These are phyloP conservation scores for Oostethus manadensis DNA, from an alignment of 2,113 vertebrate species.

Conservation along the genomic window DNA sequence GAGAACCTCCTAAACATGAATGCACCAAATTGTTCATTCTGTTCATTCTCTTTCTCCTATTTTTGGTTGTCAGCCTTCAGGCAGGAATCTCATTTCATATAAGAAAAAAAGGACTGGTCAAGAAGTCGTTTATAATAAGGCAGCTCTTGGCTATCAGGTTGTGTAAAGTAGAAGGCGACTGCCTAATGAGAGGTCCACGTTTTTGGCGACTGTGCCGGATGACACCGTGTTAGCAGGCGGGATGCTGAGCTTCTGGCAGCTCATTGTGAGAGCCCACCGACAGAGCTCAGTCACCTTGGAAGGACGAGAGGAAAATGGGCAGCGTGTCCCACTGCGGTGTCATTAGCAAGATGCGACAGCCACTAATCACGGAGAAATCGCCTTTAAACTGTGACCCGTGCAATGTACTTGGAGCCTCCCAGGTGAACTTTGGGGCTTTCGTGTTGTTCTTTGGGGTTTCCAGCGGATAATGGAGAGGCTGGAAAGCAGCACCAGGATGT, in stretches of 20 bases:
- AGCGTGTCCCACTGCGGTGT: slow-evolving; percentile 32
- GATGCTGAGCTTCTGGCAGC: slow-evolving; percentile 24
- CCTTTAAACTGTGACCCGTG: slow-evolving; percentile 28
- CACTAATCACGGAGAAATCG: slow-evolving; percentile 19
- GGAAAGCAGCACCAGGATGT: slow-evolving; percentile 18
- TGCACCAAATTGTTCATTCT: not conserved
- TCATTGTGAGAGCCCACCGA: slow-evolving; percentile 55
- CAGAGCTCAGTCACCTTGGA: slow-evolving; percentile 60
- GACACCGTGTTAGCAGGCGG: slow-evolving; percentile 23
- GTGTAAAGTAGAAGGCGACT: slow-evolving; percentile 38
- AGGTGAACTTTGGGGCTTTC: slow-evolving; percentile 8
- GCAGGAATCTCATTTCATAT: slow-evolving; percentile 30
- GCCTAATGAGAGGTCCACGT: slow-evolving; percentile 55
- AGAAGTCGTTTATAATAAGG: slow-evolving; percentile 37
- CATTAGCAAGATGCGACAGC: slow-evolving; percentile 28
- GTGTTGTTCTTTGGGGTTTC: slow-evolving; percentile 16
- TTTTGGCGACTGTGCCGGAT: slow-evolving; percentile 30
- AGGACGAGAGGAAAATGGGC: slow-evolving; percentile 49
- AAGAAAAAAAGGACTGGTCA: slow-evolving; percentile 5
- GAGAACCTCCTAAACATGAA: too few relatives aligned
- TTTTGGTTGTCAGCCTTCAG: not conserved
- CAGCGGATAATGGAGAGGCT: slow-evolving; percentile 44
- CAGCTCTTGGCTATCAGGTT: slow-evolving; percentile 43
- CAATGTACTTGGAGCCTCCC: not conserved
- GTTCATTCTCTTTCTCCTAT: not conserved